phyloP scores from a whole-genome alignment of 2,888 invertebrate genomes.

The Synergus gifuensis region DNA sequence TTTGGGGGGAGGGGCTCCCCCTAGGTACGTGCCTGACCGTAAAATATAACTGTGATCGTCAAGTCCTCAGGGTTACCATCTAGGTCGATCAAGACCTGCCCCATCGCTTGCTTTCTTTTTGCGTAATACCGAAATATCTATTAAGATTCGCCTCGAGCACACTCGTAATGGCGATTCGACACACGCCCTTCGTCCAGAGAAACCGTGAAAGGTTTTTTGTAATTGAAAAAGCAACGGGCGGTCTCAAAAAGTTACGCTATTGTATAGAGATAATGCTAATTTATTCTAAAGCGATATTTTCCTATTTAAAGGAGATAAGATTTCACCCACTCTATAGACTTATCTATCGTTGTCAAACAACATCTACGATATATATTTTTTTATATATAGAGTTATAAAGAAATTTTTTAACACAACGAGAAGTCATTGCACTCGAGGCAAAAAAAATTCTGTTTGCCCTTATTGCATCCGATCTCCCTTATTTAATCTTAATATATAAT shows the following conservation, averaged over 20 bases:
- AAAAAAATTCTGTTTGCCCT: too few species aligned
- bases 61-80: conserved; percentile 62
- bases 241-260: background rate
- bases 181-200: background rate
- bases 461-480: too few species aligned
- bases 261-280: background rate
- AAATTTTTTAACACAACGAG: too few species aligned
- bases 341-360: background rate
- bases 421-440: too few species aligned
- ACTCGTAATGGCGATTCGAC: background rate
- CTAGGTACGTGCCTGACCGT: too few species aligned
- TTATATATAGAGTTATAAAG: too few species aligned
- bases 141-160: background rate
- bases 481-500: conserved; percentile 49
- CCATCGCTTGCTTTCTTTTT: background rate
- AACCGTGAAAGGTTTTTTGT: background rate
- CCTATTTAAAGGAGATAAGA: background rate
- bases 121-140: background rate
- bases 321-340: too few species aligned
- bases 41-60: conserved; percentile 58
- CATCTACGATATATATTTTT: background rate
- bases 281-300: background rate
- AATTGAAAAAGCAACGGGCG: background rate
- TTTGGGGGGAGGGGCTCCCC: too few species aligned
- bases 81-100: conserved; percentile 66